Percentiles rank a stretch among this genome's conserved stretches.
Conservation (phyloP, 2,113 vertebrate species). For the Suricata suricatta region DNA sequence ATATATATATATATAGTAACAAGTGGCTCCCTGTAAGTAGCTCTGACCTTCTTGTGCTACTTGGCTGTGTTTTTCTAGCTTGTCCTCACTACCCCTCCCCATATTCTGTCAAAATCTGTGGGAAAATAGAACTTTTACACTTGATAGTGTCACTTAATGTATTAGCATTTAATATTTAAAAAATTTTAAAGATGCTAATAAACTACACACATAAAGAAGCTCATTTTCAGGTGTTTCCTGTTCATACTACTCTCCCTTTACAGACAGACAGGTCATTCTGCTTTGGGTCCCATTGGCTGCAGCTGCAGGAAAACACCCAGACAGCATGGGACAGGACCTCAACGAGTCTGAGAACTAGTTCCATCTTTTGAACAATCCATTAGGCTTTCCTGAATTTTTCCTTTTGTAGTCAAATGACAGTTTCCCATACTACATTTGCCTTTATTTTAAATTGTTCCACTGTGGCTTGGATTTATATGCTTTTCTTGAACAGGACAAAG, state of each 20-base stretch:
- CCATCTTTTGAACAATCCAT: not conserved
- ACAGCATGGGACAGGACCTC: too few relatives aligned
- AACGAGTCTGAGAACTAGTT: accelerated
- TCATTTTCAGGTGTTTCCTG: not conserved
- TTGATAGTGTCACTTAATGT: not conserved
- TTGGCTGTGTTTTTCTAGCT: not conserved
- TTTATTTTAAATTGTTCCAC: not conserved
- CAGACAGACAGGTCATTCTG: not conserved
- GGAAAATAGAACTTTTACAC: not conserved
- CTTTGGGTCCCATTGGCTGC: not conserved
- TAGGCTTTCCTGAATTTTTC: not conserved
- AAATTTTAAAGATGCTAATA: not conserved
- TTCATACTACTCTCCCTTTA: not conserved
- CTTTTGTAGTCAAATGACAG: not conserved
- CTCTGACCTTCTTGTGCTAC: not conserved
- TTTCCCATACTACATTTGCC: not conserved
- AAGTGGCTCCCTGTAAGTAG: not conserved
- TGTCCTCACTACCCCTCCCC: not conserved
- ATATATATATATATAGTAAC: not conserved
- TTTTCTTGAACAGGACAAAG: not conserved
- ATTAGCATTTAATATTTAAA: not conserved
- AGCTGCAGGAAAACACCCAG: not conserved
- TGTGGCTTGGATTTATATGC: not conserved
- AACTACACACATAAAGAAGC: not conserved
- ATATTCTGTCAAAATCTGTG: not conserved